Evolutionary conservation across 35 echinoderm and acorn worm genomes (phyloP).

Genomic region (Stichopus chloronotus): DNA sequence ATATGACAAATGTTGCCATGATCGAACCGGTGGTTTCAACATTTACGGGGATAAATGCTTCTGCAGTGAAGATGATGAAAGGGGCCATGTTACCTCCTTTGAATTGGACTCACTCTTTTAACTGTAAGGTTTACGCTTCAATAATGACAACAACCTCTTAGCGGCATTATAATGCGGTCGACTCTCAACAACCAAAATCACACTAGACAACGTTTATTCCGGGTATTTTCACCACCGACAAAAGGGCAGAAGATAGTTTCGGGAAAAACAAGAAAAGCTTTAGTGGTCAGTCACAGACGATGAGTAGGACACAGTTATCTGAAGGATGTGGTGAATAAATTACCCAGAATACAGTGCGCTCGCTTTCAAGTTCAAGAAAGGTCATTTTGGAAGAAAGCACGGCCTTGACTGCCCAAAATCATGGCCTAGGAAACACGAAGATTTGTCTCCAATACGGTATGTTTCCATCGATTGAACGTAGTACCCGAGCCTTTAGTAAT

Average conservation of each 20-base stretch:
- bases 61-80: too few species aligned
- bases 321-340: constrained; percentile 67
- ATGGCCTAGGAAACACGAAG: constrained; percentile 48
- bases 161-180: neutral
- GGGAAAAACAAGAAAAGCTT: neutral
- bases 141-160: neutral
- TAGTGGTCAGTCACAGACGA: constrained; percentile 39
- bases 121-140: too few species aligned
- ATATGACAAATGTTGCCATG: too few species aligned
- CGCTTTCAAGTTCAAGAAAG: constrained; percentile 60
- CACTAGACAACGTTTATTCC: neutral
- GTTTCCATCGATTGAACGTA: neutral
- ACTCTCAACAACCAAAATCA: neutral
- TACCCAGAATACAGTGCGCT: constrained; percentile 53
- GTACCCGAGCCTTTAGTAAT: neutral
- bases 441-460: constrained; percentile 16
- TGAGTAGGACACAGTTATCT: constrained; percentile 3
- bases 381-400: constrained; percentile 60
- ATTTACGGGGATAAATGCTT: too few species aligned
- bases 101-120: too few species aligned
- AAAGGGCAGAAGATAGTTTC: constrained; percentile 29
- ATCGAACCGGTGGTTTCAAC: too few species aligned
- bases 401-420: constrained; percentile 58
- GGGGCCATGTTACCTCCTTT: too few species aligned
- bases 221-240: constrained; percentile 33